Percentiles rank a stretch among this genome's conserved stretches.
These are phyloP conservation scores for Aphelocoma coerulescens DNA, from an alignment of 2,113 vertebrate genomes.

Conservation along the genomic window DNA sequence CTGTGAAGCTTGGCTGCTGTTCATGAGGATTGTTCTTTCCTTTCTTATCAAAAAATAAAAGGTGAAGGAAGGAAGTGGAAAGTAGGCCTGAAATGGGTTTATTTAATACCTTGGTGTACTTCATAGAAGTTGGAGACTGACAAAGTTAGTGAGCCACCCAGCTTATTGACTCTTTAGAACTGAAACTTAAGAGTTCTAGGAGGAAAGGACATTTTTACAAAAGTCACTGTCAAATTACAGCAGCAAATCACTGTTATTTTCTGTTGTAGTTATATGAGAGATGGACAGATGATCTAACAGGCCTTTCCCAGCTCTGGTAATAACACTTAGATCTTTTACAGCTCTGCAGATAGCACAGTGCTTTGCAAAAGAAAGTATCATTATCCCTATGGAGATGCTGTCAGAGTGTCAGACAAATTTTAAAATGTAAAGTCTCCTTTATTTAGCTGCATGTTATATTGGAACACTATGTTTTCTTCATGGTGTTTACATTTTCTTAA, in stretches of 20 bases:
- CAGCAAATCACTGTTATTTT: conserved; percentile 42
- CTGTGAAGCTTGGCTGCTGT: not conserved
- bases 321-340: conserved; percentile 9
- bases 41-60: not conserved
- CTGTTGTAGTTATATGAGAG: not conserved
- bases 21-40: not conserved
- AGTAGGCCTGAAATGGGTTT: not conserved
- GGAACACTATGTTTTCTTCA: not conserved
- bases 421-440: not conserved
- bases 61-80: not conserved
- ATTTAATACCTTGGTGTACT: not conserved
- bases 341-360: not conserved
- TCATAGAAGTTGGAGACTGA: not conserved
- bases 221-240: not conserved
- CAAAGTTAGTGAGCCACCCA: not conserved
- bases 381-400: conserved; percentile 25
- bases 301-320: not conserved
- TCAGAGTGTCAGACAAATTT: conserved; percentile 9
- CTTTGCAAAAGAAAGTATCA: not conserved
- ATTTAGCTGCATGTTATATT: not conserved
- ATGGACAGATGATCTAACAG: conserved; percentile 22
- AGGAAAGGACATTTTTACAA: not conserved
- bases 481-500: not conserved
- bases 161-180: not conserved
- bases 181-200: not conserved